phyloP scores from a whole-genome alignment of 2,797 vertebrate species.

The Spondyliosoma cantharus region DNA sequence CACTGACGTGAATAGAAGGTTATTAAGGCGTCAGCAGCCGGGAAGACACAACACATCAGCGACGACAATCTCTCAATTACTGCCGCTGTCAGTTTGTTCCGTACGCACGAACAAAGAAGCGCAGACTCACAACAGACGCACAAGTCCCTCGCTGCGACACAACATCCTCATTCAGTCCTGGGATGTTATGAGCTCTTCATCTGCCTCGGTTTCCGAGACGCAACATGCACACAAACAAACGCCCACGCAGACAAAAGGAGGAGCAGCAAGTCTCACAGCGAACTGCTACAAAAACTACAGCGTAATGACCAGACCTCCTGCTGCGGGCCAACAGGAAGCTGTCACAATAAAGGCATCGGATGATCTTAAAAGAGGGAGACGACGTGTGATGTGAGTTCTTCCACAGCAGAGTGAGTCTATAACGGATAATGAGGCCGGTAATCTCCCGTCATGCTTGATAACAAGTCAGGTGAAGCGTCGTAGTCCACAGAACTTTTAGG shows the following conservation, averaged over 20 bases:
- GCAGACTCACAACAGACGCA: conserved; percentile 22
- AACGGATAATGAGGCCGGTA: not conserved
- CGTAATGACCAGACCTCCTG: conserved; percentile 32
- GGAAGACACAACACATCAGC: conserved; percentile 18
- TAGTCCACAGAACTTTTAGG: too few relatives aligned
- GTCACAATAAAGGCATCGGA: conserved; percentile 6
- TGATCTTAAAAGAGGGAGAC: not conserved
- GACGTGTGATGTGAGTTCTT: not conserved
- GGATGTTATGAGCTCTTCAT: conserved; percentile 55
- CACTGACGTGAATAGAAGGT: not conserved
- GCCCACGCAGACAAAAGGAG: not conserved
- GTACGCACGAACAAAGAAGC: conserved; percentile 1
- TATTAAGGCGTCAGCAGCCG: conserved; percentile 30
- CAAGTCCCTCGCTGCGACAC: conserved; percentile 28
- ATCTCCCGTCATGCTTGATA: not conserved
- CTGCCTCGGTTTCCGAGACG: conserved; percentile 17
- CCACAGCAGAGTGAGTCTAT: not conserved
- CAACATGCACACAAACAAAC: not conserved
- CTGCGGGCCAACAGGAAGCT: not conserved
- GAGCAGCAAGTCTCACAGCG: conserved; percentile 13
- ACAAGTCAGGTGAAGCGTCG: too few relatives aligned
- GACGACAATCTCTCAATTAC: conserved; percentile 40
- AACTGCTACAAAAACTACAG: not conserved
- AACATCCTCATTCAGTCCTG: conserved; percentile 32
- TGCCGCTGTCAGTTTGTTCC: conserved; percentile 1